Evolutionary conservation across 2,797 vertebrate genomes (phyloP).

Genomic region (Pantherophis alleghaniensis): DNA sequence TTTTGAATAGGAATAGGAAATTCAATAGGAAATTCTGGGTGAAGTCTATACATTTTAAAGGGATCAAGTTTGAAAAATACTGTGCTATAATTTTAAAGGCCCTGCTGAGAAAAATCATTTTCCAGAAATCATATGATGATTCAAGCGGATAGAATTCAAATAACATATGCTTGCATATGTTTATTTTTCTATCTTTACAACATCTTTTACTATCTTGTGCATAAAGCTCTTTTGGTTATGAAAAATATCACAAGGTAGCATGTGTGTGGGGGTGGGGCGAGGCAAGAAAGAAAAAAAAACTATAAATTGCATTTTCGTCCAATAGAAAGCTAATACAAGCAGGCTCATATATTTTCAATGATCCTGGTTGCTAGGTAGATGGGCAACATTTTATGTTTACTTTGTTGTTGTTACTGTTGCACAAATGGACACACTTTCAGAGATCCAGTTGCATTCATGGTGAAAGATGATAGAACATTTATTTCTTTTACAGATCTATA

Average conservation of each 20-base stretch:
- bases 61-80: neutral
- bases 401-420: neutral
- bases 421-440: neutral
- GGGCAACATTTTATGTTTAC: neutral
- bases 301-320: fast-evolving
- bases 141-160: neutral
- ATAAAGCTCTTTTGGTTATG: neutral
- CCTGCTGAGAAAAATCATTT: neutral
- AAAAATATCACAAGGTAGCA: neutral
- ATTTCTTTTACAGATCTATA: neutral
- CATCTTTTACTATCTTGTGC: neutral
- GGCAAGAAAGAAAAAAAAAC: neutral
- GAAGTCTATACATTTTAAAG: neutral
- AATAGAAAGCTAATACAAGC: fast-evolving
- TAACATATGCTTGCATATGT: neutral
- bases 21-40: too few species aligned
- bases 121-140: neutral
- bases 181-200: neutral
- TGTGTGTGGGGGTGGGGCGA: neutral
- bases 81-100: neutral
- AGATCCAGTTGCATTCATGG: neutral
- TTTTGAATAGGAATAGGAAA: too few species aligned
- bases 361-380: neutral
- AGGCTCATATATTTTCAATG: neutral
- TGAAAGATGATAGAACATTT: fast-evolving